Evolutionary conservation across 2,797 vertebrate genomes (phyloP).

Genomic region (Tangara arthus): DNA sequence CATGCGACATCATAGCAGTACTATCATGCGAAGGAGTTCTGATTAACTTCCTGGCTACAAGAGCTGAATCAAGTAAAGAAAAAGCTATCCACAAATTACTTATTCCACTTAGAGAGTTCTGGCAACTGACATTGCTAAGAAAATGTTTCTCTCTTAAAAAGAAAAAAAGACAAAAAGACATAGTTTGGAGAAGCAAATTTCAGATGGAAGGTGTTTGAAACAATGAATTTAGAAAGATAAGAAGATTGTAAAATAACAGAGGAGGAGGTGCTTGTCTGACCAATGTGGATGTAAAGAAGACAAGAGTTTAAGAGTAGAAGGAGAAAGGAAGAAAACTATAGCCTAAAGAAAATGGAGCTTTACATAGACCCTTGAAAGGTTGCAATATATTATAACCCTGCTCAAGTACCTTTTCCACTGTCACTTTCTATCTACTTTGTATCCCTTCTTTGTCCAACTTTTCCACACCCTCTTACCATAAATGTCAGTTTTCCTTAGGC

Average conservation of each 20-base stretch:
- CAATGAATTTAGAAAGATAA: neutral
- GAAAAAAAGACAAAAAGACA: neutral
- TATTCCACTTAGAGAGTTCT: neutral
- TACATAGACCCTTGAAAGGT: neutral
- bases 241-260: neutral
- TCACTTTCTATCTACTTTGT: neutral
- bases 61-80: neutral
- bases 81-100: neutral
- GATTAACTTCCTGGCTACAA: neutral
- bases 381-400: neutral
- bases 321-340: neutral
- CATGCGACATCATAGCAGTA: neutral
- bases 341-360: neutral
- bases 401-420: neutral
- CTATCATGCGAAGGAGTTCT: neutral
- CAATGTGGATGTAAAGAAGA: neutral
- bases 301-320: neutral
- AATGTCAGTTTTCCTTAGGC: neutral
- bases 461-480: neutral
- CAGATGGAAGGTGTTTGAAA: neutral
- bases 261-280: neutral
- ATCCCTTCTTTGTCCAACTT: neutral
- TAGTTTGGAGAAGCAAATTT: neutral
- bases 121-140: neutral
- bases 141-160: neutral